Conservation (phyloP, 2,797 vertebrate species). For the Peromyscus melanophrys region DNA sequence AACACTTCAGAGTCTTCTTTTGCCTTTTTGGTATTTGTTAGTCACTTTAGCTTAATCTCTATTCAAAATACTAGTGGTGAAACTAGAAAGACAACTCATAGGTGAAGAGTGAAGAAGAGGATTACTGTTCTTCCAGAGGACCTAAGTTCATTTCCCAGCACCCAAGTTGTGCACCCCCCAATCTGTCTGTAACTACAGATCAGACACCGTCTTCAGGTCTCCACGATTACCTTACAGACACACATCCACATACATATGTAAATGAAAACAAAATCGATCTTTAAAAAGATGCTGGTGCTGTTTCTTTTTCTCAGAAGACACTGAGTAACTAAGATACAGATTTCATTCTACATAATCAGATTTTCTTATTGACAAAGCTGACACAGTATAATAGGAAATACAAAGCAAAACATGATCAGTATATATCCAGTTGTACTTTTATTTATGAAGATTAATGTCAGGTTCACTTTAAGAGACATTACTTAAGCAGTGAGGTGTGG, state of each 20-base stretch:
- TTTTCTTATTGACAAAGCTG: slow-evolving; percentile 29
- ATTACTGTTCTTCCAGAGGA: not conserved
- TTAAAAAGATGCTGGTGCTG: not conserved
- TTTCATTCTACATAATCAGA: slow-evolving; percentile 50
- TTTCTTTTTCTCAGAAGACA: slow-evolving; percentile 42
- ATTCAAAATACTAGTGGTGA: not conserved
- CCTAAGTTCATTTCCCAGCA: not conserved
- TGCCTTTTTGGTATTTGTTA: not conserved
- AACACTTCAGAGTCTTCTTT: slow-evolving; percentile 11
- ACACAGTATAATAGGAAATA: slow-evolving; percentile 27
- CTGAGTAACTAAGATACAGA: not conserved
- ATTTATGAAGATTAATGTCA: slow-evolving; percentile 6
- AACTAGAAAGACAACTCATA: no score
- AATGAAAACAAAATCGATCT: not conserved
- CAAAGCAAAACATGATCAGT: slow-evolving; percentile 16
- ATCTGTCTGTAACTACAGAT: not conserved
- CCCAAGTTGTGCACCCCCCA: not conserved
- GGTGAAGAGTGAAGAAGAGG: not conserved
- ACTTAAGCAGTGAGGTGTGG: not conserved
- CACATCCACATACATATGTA: not conserved
- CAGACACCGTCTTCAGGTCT: not conserved
- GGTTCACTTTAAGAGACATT: not conserved
- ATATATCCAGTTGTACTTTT: slow-evolving; percentile 13
- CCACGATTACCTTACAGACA: not conserved
- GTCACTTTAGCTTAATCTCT: slow-evolving; percentile 29